Evolutionary conservation across 2,797 vertebrate species (phyloP), one percentile per base, ranked within the genome.

Genomic region (Acipenser transmontanus): DNA sequence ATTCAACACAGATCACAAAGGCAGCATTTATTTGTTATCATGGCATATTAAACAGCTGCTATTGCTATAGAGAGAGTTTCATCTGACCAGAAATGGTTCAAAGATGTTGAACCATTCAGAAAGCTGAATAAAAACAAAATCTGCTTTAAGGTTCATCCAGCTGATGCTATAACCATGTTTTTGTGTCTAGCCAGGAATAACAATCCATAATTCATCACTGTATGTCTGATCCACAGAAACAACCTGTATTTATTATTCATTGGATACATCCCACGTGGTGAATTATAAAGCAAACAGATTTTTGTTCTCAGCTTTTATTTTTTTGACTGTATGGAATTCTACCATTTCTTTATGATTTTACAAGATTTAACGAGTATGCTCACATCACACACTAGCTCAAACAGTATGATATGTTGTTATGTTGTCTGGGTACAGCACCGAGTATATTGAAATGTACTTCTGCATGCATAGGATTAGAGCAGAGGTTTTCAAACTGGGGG

Each of bases 171-270:
- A 47, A 17, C 50, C 65, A 66, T 60, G 71, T 76, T 77, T 69
- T 71, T 71, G 72, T 68, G 71, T 73, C 70, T 71, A 74, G 70
- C 76, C 78, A 80, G 77, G 71, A 80, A 82, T 76, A 80, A 80
- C 73, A 73, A 80, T 82, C 69, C 71, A 80, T 82, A 77, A 82
- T 82, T 77, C 76, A 82, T 82, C 71, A 73, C 70, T 60, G 62
- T 59, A 66, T 59, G 76, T 78, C 76, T 76, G 69, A 76, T 71
- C 72, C 77, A 73, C 73, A 77, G 74, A 77, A 73, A 72, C 69
- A 51, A 74, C 34, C 68, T 65, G 59, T 71, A 80, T 80, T 82
- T 74, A 79, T 82, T 82, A 82, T 82, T 82, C 78, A 82, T 80
- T 52, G 72, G 64, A 68, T 71, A 75, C 76, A 78, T 73, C 77